Base-by-base conservation (phyloP, 2,797 vertebrate genomes). In the Pelobates cultripes region DNA sequence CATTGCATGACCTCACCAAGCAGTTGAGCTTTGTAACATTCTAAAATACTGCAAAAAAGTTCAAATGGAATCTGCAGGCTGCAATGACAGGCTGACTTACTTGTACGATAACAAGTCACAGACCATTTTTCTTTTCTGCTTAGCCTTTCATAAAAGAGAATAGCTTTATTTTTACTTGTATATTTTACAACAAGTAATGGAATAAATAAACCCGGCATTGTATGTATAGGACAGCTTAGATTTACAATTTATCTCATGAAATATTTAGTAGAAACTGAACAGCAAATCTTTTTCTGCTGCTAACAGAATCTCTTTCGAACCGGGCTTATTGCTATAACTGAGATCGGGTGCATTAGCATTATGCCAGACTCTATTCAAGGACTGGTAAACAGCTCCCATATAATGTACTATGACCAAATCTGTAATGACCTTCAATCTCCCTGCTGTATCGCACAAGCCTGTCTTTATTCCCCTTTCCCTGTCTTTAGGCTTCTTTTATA, bases 401-500 rank as follows among this genome's bases (percentile, higher is more conserved):
- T 78, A 74, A 83, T 75, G 63, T 43, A 61, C 63, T 74, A 47
- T 78, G 81, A 78, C 71, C 77, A 71, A 28, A 55, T 79, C 64
- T 79, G 71, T 71, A 75, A 71, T 79, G 82, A 79, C 82, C 77
- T 84, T 79, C 66, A 70, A 74, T 75, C 41, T 84, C 73, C 28
- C 40, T 67, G 12, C 12, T n/a, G 15, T 13, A 28, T 55, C 40
- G 70, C 63, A 63, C 68, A 74, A 51, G 9, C 60, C 66, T 68
- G 9, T 3, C 53, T 70, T 43, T 45, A 6, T 13, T 42, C 68
- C 64, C 71, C 64, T 14, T 70, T 66, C 47, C 73, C 44, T 64
- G 41, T 40, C 28, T 43, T 73, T 7, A 70, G 64, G 53, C 63
- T 73, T 78, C 51, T 44, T 83, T 78, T 74, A 61, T 68, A 75